A percentile compares a stretch with the other conserved stretches of the same genome.
phyloP scores from a whole-genome alignment of 2,113 vertebrate species.

The Grammomys dolichurus region DNA sequence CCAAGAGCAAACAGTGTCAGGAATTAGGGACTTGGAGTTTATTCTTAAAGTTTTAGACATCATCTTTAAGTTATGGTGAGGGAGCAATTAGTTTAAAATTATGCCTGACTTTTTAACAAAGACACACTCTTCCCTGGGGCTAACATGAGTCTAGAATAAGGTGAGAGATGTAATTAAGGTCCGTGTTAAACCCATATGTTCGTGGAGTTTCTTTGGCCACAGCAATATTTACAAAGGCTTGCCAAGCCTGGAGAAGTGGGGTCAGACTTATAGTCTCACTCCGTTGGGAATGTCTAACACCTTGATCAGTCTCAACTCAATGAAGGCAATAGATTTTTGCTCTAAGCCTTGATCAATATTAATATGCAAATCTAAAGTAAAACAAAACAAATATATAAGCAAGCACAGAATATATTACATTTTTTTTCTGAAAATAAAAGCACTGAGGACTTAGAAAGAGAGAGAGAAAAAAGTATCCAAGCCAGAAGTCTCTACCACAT shows the following conservation, averaged over 20 bases:
- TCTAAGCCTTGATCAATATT: neutral
- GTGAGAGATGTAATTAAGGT: conserved; percentile 31
- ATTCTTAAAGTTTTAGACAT: conserved; percentile 57
- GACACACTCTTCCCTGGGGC: conserved; percentile 25
- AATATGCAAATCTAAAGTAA: conserved; percentile 4
- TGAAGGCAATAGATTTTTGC: neutral
- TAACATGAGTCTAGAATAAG: neutral
- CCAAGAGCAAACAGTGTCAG: neutral
- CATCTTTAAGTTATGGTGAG: conserved; percentile 53
- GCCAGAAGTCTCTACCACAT: neutral
- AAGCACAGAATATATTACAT: neutral
- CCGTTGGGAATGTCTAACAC: neutral
- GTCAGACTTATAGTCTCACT: neutral
- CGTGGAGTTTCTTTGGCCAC: neutral
- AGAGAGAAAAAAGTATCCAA: neutral
- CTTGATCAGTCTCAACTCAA: neutral
- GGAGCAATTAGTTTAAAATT: conserved; percentile 71
- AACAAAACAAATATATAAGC: neutral
- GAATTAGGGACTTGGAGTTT: conserved; percentile 31
- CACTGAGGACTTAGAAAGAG: neutral
- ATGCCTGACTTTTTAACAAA: conserved; percentile 59
- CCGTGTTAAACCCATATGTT: conserved; percentile 7
- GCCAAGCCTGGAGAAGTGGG: neutral
- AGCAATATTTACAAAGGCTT: neutral
- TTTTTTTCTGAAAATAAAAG: conserved; percentile 37